A percentile compares a stretch with the other conserved stretches of the same genome.
Conservation (phyloP, 2,113 vertebrate genomes). For the Pluvialis apricaria region DNA sequence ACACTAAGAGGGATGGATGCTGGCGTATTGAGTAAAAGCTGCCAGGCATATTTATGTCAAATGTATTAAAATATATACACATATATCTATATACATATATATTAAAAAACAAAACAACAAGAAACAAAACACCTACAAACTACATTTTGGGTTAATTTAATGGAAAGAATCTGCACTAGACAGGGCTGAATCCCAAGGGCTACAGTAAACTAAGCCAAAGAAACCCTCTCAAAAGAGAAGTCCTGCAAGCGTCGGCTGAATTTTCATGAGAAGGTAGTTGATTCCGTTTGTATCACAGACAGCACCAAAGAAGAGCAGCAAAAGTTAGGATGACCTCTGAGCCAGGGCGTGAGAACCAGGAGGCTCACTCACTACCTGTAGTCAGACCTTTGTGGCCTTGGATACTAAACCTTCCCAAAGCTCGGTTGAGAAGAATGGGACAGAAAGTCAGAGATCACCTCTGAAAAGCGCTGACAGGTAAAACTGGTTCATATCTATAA, state of each 20-base stretch:
- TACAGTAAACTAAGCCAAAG: neutral
- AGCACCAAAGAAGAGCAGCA: neutral
- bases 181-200: neutral
- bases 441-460: neutral
- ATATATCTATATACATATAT: neutral
- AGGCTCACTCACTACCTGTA: neutral
- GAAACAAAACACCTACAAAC: neutral
- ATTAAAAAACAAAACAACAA: no score
- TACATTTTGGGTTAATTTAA: neutral
- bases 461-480: neutral
- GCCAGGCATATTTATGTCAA: neutral
- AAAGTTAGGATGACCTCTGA: neutral
- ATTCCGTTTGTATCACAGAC: neutral
- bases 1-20: neutral
- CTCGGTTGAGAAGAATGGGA: neutral
- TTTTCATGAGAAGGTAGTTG: neutral
- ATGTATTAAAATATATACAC: neutral
- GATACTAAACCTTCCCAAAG: neutral
- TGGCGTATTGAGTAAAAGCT: neutral
- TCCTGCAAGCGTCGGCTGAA: neutral
- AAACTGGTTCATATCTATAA: neutral
- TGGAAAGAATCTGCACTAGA: neutral
- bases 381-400: neutral
- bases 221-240: neutral
- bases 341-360: neutral